phyloP scores from a whole-genome alignment of 2,888 invertebrate genomes.

The Merodon equestris region DNA sequence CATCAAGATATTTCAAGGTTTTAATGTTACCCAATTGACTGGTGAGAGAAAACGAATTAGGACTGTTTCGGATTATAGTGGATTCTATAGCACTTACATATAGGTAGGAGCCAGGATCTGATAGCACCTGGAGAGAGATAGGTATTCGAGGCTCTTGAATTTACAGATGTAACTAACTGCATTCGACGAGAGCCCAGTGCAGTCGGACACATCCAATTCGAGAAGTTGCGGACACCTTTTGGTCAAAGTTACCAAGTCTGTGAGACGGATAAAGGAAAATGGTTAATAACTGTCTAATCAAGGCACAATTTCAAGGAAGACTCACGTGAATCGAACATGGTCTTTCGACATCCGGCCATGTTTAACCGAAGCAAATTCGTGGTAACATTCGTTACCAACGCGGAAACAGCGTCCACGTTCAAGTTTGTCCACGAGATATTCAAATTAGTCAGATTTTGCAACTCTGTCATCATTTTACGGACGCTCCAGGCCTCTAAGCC shows the following conservation, averaged over 20 bases:
- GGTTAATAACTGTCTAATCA: no score
- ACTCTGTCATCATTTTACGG: slow-evolving; percentile 81
- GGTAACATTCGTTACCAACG: slow-evolving; percentile 83
- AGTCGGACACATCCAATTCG: slow-evolving; percentile 94
- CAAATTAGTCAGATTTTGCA: slow-evolving; percentile 80
- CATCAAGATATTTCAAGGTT: slow-evolving; percentile 86
- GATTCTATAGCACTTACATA: slow-evolving; percentile 81
- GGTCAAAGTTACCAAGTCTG: slow-evolving; percentile 85
- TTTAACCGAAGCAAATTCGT: slow-evolving; percentile 86
- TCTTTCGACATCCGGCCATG: slow-evolving; percentile 89
- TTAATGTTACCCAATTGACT: slow-evolving; percentile 83
- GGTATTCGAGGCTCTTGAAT: slow-evolving; percentile 84
- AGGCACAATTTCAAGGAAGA: no score
- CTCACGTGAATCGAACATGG: slow-evolving; percentile 87
- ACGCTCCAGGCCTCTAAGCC: slow-evolving; percentile 85
- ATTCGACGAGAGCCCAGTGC: slow-evolving; percentile 84
- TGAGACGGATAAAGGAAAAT: background rate
- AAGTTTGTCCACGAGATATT: slow-evolving; percentile 92
- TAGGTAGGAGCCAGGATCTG: slow-evolving; percentile 85
- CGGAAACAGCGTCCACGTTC: slow-evolving; percentile 81
- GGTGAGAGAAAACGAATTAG: slow-evolving; percentile 36
- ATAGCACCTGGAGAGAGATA: slow-evolving; percentile 90
- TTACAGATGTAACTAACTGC: slow-evolving; percentile 82
- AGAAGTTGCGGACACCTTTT: slow-evolving; percentile 85
- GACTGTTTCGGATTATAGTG: background rate